Conservation (phyloP, 2,797 vertebrate genomes). For the Sebastiscus albofasciatus region DNA sequence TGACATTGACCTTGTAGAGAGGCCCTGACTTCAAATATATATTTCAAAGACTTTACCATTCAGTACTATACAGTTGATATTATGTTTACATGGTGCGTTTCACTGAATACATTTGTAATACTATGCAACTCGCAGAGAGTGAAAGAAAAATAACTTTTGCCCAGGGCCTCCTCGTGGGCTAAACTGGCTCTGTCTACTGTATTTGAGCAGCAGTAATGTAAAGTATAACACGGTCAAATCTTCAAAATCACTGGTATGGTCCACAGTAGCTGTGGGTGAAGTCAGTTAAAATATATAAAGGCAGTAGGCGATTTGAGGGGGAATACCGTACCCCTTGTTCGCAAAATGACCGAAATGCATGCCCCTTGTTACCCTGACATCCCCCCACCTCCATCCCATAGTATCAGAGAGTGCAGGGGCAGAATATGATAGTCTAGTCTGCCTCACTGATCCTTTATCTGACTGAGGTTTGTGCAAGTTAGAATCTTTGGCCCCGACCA, state of each 20-base stretch:
- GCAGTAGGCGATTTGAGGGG: too few species aligned
- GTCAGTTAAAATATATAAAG: not conserved
- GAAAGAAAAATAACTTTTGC: not conserved
- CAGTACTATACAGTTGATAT: not conserved
- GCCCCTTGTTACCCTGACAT: too few species aligned
- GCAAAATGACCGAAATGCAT: too few species aligned
- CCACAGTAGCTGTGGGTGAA: not conserved
- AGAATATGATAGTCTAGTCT: too few species aligned
- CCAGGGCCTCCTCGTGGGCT: not conserved
- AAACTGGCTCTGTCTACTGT: not conserved
- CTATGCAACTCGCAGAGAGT: not conserved
- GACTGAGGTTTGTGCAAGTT: too few species aligned
- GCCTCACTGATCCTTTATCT: too few species aligned
- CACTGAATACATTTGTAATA: not conserved
- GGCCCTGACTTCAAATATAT: not conserved
- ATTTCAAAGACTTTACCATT: not conserved
- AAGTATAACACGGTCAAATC: not conserved
- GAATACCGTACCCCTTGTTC: too few species aligned
- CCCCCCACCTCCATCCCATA: rapidly evolving
- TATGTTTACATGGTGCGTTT: not conserved
- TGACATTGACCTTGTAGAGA: not conserved
- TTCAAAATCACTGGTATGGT: not conserved
- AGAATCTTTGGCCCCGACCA: too few species aligned
- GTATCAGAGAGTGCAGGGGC: too few species aligned
- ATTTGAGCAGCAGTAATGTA: not conserved